Evolutionary conservation across 2,888 invertebrate genomes (phyloP).

Genomic region (Palloptera scutellata): DNA sequence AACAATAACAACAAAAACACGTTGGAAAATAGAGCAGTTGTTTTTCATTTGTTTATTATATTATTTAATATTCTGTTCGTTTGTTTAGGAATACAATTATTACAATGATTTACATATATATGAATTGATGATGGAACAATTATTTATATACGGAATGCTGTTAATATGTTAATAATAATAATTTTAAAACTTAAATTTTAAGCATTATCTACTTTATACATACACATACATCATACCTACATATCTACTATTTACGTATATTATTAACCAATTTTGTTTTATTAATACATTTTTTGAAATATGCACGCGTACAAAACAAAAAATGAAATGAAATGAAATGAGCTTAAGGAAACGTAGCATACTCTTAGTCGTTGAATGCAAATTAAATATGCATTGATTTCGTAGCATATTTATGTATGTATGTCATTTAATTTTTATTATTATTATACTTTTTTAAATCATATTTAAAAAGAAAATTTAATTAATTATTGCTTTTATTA

Average conservation of each 20-base stretch:
- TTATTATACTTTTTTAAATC: slow-evolving; percentile 28
- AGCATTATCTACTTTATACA: too few species aligned
- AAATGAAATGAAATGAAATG: not conserved
- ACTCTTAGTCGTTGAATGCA: slow-evolving; percentile 10
- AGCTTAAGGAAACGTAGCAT: slow-evolving; percentile 10
- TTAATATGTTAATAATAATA: too few species aligned
- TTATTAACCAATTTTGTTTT: too few species aligned
- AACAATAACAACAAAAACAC: too few species aligned
- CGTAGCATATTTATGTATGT: slow-evolving; percentile 2
- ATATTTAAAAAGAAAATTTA: slow-evolving; percentile 17
- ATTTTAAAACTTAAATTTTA: too few species aligned
- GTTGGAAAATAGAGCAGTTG: too few species aligned
- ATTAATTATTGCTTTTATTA: too few species aligned
- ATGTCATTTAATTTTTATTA: slow-evolving; percentile 31
- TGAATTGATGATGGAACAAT: not conserved
- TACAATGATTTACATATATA: not conserved
- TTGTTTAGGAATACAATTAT: not conserved
- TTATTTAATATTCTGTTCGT: too few species aligned
- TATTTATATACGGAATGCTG: not conserved
- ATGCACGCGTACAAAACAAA: not conserved
- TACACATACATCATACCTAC: too few species aligned
- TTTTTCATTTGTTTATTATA: too few species aligned
- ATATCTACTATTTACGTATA: too few species aligned
- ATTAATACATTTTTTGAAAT: too few species aligned
- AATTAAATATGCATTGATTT: slow-evolving; percentile 2